Percentiles rank a stretch among this genome's conserved stretches.
phyloP scores from a whole-genome alignment of 2,888 invertebrate genomes.

The Lepidochrysops patricia region DNA sequence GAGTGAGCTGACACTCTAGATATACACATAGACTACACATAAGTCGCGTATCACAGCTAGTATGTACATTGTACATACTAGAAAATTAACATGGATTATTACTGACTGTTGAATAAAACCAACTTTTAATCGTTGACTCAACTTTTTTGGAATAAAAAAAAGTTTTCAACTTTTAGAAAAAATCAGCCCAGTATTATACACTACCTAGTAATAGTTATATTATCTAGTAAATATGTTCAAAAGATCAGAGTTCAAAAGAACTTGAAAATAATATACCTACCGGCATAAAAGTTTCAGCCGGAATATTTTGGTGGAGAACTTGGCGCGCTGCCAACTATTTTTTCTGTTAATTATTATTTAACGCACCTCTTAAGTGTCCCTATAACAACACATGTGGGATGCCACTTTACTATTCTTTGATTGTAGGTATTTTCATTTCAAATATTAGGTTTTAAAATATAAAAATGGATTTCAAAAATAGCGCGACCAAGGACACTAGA shows the following conservation, averaged over 20 bases:
- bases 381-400: slow-evolving; percentile 61
- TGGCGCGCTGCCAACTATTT: slow-evolving; percentile 50
- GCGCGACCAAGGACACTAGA: neutral
- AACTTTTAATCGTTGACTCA: no score
- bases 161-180: no score
- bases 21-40: no score
- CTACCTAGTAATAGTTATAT: neutral
- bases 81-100: no score
- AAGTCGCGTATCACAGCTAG: no score
- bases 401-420: slow-evolving; percentile 44
- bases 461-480: neutral
- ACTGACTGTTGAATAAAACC: no score
- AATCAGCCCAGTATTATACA: no score
- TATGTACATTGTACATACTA: no score
- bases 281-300: slow-evolving; percentile 24
- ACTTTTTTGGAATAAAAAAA: no score
- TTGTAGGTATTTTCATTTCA: slow-evolving; percentile 65
- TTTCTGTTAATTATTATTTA: slow-evolving; percentile 72
- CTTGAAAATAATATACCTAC: slow-evolving; percentile 20
- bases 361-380: slow-evolving; percentile 60
- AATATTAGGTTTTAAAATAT: neutral
- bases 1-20: no score
- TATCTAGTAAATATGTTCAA: neutral
- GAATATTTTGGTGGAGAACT: slow-evolving; percentile 53
- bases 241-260: slow-evolving; percentile 2